phyloP scores from a whole-genome alignment of 2,797 vertebrate species.

The Austrolebias charrua region DNA sequence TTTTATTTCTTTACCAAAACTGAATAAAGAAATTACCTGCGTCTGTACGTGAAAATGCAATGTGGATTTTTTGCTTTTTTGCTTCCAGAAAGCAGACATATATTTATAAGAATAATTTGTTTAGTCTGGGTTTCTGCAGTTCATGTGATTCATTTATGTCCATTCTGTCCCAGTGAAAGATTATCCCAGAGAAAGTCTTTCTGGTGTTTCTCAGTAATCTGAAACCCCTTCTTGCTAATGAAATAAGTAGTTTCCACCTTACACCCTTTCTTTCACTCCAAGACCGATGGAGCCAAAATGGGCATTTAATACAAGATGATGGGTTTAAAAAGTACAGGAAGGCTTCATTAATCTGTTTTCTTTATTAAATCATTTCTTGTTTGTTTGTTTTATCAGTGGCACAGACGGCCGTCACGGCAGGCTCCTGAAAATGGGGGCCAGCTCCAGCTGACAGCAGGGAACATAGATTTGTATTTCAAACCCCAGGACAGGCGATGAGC shows the following conservation, averaged over 20 bases:
- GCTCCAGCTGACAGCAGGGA: constrained; percentile 70
- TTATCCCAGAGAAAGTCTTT: constrained; percentile 5
- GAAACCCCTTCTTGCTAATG: constrained; percentile 24
- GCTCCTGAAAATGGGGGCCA: constrained; percentile 68
- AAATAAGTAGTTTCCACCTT: constrained; percentile 31
- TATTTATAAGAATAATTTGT: constrained; percentile 2
- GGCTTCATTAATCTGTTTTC: constrained; percentile 14
- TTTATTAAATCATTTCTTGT: constrained; percentile 38
- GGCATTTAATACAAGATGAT: neutral
- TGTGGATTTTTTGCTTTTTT: constrained; percentile 4
- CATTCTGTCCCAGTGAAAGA: constrained; percentile 6
- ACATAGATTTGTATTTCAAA: constrained; percentile 71
- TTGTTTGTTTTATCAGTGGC: constrained; percentile 33
- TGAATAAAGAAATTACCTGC: too few relatives aligned
- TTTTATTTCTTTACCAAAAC: too few relatives aligned
- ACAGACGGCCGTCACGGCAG: constrained; percentile 68
- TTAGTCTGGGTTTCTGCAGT: neutral
- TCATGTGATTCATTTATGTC: constrained; percentile 20
- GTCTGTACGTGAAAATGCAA: constrained; percentile 3
- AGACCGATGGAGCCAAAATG: constrained; percentile 32
- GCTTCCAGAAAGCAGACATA: neutral
- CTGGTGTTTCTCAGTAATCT: constrained; percentile 27
- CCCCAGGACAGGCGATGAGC: constrained; percentile 68
- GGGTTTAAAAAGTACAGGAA: neutral
- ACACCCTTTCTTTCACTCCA: constrained; percentile 14